Base-by-base conservation (phyloP, 2,113 vertebrate genomes). In the Daubentonia madagascariensis region DNA sequence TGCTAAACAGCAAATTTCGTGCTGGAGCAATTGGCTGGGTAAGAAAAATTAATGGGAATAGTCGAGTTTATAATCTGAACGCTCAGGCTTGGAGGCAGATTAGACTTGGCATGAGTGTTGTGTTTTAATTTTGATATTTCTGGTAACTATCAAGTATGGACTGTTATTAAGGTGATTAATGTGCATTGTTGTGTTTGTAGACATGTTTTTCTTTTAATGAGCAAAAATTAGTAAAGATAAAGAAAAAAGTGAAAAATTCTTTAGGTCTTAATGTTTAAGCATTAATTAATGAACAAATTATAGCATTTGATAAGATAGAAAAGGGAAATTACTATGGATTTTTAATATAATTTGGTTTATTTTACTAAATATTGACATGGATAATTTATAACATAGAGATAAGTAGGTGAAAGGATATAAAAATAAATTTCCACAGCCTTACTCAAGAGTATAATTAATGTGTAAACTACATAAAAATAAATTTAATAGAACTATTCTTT, bases 321-420 rank as follows among this genome's bases (percentile, higher is more conserved):
- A 61, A 37, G 40, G 40, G 22, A 94, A 85, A 84, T 79, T 45
- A 68, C 16, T 75, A 0, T 45, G 37, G 5, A 18, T 50, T 84
- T 96, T 85, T 81, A 67, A 61, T 94, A 61, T 80, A 68, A 84
- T 65, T 96, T 94, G 11, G 5, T 40, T 81, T 90, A 81, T 86
- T 91, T 94, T 94, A 22, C 30, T 89, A 80, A 89, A 68, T 52
- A 63, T 43, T 94, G 89, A 67, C 28, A 81, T 89, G n/a, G 20
- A 61, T 91, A 52, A 79, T 80, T 91, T 89, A 61, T 85, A 89
- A 75, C 16, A 79, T 59, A 54, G 12, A 96, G 73, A 80, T 78
- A 76, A 40, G 14, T 92, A 70, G 1, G 32, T 70, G 11, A 81
- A 75, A 85, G 7, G 95, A 16, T n/a, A 73, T 57, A 63, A 90